Evolutionary conservation across 2,113 vertebrate genomes (phyloP).

Genomic region (Nanorana parkeri): DNA sequence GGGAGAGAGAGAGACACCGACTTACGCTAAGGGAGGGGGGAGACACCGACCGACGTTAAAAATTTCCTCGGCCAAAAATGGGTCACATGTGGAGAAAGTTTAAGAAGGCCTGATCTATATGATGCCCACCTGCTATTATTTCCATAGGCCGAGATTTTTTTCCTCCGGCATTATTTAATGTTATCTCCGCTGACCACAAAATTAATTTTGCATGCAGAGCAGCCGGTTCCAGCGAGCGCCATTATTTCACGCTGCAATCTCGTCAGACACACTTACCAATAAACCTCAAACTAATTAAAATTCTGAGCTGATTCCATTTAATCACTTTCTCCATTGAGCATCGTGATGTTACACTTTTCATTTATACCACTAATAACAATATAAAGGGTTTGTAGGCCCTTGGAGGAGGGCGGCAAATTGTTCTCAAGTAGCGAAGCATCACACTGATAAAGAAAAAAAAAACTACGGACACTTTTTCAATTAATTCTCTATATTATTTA

Average conservation of each 20-base stretch:
- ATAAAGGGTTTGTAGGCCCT: slow-evolving; percentile 53
- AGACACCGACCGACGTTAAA: too few relatives aligned
- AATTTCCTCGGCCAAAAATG: too few relatives aligned
- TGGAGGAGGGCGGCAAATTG: slow-evolving; percentile 62
- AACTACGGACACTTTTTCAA: slow-evolving; percentile 22
- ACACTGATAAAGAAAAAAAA: slow-evolving; percentile 65
- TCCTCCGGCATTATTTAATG: not conserved
- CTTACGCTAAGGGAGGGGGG: too few relatives aligned
- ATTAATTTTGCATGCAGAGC: not conserved
- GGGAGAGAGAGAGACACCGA: too few relatives aligned
- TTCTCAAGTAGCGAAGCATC: slow-evolving; percentile 63
- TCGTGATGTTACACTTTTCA: slow-evolving; percentile 68
- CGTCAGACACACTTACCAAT: slow-evolving; percentile 59
- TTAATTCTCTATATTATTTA: slow-evolving; percentile 54
- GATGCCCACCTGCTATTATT: not conserved
- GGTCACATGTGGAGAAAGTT: too few relatives aligned
- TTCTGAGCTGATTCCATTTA: slow-evolving; percentile 65
- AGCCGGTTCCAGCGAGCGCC: not conserved
- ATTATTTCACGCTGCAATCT: slow-evolving; percentile 55
- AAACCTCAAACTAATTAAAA: slow-evolving; percentile 69
- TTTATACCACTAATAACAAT: slow-evolving; percentile 66
- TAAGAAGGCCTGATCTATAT: too few relatives aligned
- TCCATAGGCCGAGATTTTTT: not conserved
- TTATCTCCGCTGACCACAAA: not conserved
- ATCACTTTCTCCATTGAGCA: slow-evolving; percentile 67